Percentiles rank a stretch among this genome's conserved stretches.
Conservation (phyloP, 2,797 vertebrate species). For the Channallabes apus region DNA sequence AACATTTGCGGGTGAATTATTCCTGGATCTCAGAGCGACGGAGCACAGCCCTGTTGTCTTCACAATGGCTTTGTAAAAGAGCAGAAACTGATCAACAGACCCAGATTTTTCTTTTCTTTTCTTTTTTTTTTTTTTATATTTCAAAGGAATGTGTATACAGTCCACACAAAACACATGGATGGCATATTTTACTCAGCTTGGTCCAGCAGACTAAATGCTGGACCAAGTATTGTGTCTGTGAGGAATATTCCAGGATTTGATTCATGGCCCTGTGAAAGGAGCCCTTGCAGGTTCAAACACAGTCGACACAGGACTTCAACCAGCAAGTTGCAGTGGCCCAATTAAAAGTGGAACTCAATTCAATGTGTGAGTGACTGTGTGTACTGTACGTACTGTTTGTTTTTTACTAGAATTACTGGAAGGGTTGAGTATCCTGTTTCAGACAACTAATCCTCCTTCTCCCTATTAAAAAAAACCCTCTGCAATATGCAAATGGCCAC, state of each 20-base stretch:
- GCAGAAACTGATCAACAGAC: background rate
- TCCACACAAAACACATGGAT: slow-evolving; percentile 27
- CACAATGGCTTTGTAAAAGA: slow-evolving; percentile 1
- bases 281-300: slow-evolving; percentile 24
- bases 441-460: background rate
- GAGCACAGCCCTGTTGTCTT: background rate
- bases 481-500: background rate
- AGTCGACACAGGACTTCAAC: slow-evolving; percentile 7
- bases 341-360: background rate
- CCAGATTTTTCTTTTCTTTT: background rate
- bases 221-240: background rate
- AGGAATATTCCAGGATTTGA: slow-evolving; percentile 37
- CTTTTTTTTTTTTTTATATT: background rate
- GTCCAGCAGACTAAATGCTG: slow-evolving; percentile 7
- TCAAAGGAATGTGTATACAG: background rate
- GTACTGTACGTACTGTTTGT: background rate
- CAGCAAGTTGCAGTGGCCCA: background rate
- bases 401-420: background rate
- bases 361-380: background rate
- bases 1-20: slow-evolving; percentile 31
- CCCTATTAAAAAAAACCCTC: background rate
- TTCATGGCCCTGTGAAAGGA: slow-evolving; percentile 31
- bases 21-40: slow-evolving; percentile 3
- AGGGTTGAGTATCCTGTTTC: background rate
- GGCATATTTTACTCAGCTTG: slow-evolving; percentile 31